Conservation (phyloP, 2,797 vertebrate species). For the Gymnodraco acuticeps region DNA sequence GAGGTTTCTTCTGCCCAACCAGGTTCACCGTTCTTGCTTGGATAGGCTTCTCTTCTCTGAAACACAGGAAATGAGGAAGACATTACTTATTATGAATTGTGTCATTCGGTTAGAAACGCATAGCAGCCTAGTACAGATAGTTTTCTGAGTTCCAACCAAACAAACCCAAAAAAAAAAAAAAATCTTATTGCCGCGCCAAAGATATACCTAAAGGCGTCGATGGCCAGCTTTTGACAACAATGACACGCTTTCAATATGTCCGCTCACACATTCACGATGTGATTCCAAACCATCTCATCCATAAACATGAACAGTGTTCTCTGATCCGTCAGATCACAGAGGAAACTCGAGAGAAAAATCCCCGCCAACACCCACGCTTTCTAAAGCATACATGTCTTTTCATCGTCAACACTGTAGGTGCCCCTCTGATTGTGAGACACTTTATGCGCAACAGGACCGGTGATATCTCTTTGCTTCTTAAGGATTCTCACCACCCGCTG, state of each 20-base stretch:
- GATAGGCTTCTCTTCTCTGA: slow-evolving; percentile 88
- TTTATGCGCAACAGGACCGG: slow-evolving; percentile 31
- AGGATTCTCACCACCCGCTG: not conserved
- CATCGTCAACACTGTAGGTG: slow-evolving; percentile 41
- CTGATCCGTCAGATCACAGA: slow-evolving; percentile 66
- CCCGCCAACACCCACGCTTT: slow-evolving; percentile 50
- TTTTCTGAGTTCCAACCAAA: too few relatives aligned
- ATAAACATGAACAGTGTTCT: slow-evolving; percentile 58
- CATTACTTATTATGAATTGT: not conserved
- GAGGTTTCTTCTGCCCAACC: slow-evolving; percentile 87
- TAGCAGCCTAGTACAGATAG: too few relatives aligned
- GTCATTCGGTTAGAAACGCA: too few relatives aligned
- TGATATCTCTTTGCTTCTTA: slow-evolving; percentile 26
- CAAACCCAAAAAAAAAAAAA: too few relatives aligned
- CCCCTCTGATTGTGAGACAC: slow-evolving; percentile 31
- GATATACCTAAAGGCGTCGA: not conserved
- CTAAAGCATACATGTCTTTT: slow-evolving; percentile 48
- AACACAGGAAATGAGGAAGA: slow-evolving; percentile 63
- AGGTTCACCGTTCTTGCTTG: slow-evolving; percentile 87
- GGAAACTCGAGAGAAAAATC: slow-evolving; percentile 56
- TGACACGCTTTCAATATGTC: slow-evolving; percentile 37
- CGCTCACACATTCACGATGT: slow-evolving; percentile 31
- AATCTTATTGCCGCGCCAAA: not conserved
- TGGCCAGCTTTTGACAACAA: slow-evolving; percentile 24
- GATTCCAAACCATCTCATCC: slow-evolving; percentile 54